Base-by-base conservation (phyloP, 2,797 vertebrate genomes). In the Choloepus didactylus region DNA sequence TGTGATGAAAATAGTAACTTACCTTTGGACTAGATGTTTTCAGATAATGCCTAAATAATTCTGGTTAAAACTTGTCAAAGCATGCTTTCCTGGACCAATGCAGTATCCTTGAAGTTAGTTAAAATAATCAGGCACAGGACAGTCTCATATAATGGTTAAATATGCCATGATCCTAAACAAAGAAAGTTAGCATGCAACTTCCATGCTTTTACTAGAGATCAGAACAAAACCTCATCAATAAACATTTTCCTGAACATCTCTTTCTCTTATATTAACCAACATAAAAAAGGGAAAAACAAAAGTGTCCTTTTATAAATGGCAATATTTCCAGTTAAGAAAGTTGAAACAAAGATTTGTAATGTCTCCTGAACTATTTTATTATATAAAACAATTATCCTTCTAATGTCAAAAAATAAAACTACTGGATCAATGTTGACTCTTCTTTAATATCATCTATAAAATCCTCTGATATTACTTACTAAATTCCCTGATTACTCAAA, bases 331-430 rank as follows among this genome's bases (percentile, higher is more conserved):
- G 83, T 96, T 95, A 97, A 96, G 91, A 97, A 98, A 97, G 96
- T 98, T 98, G 98, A 98, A 98, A 98, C 98, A 98, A 98, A 98
- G 97, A 98, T 98, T 97, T 98, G 98, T 98, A 98, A 98, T 98
- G 98, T 98, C 96, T 98, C 98, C 98, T 98, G 98, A 98, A 98
- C 99, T 98, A 97, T 98, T 98, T 98, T 98, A 98, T 97, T 98
- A 97, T 98, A 98, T 93, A 98, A 99, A 98, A 98, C 98, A 99
- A 99, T 98, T 98, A 97, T 98, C 98, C 97, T 99, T 98, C 98
- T 98, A 99, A 99, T 99, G 98, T 98, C 99, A 99, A 99, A 99
- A 96, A 99, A 99, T 99, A 99, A 98, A 98, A 98, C 98, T 98
- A 98, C 98, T 99, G 98, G 95, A 97, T 95, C 97, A 97, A 93